These are phyloP conservation scores for Cheilosia impressa DNA, from an alignment of 2,888 invertebrate genomes.

Conservation along the genomic window DNA sequence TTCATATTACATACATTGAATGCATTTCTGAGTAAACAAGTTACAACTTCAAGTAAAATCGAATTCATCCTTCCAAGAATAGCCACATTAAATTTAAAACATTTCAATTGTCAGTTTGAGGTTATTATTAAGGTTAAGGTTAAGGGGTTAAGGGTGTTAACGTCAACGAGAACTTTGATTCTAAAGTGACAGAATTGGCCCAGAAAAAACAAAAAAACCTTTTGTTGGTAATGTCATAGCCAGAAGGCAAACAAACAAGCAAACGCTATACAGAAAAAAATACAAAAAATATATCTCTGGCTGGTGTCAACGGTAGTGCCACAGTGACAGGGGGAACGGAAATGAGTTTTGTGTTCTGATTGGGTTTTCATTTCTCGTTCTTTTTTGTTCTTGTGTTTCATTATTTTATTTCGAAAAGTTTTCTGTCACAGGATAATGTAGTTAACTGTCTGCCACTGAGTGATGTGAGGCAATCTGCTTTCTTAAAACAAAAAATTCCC, in stretches of 20 bases:
- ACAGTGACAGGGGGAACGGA: conserved; percentile 57
- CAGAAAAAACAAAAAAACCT: not conserved
- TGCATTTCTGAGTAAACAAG: no score
- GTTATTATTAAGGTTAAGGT: not conserved
- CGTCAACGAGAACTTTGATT: conserved; percentile 22
- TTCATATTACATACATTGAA: no score
- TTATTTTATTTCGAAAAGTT: conserved; percentile 14
- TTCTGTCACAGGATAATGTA: conserved; percentile 4
- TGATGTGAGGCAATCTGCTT: conserved; percentile 5
- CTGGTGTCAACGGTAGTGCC: conserved; percentile 45
- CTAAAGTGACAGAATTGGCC: not conserved
- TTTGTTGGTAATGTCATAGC: conserved; percentile 46
- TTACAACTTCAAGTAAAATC: no score
- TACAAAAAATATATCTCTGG: conserved; percentile 49
- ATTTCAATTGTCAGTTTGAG: conserved; percentile 37
- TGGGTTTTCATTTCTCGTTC: conserved; percentile 18
- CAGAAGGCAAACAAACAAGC: conserved; percentile 7
- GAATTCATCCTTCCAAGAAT: no score
- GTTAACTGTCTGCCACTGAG: not conserved
- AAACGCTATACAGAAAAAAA: not conserved
- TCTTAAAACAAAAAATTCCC: not conserved
- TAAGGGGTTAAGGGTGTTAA: not conserved
- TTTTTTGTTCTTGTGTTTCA: conserved; percentile 23
- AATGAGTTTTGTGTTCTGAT: conserved; percentile 55
- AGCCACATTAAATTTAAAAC: conserved; percentile 5